These are phyloP conservation scores for Pseudorectes ferrugineus DNA, from an alignment of 2,113 vertebrate genomes.

Conservation along the genomic window DNA sequence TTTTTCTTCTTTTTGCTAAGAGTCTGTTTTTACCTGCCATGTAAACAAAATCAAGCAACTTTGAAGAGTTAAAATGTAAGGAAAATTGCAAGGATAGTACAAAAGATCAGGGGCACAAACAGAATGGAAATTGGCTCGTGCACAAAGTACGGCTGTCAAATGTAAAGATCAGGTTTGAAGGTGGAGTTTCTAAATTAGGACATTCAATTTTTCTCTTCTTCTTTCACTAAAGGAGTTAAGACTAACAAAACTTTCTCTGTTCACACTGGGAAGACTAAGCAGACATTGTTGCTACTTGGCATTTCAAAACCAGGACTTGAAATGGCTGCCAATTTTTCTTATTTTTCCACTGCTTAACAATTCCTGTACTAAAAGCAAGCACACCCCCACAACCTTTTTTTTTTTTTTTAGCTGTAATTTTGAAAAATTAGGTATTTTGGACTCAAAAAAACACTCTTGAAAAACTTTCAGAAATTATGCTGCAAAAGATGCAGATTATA, in stretches of 20 bases:
- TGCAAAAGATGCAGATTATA: neutral
- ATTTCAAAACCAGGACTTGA: neutral
- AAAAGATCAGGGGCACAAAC: neutral
- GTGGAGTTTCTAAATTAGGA: neutral
- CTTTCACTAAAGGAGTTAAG: neutral
- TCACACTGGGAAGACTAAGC: neutral
- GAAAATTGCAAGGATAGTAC: neutral
- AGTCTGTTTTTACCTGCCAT: neutral
- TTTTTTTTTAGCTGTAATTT: neutral
- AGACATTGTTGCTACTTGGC: neutral
- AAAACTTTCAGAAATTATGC: neutral
- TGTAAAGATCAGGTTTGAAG: neutral
- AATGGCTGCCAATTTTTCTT: neutral
- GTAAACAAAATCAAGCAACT: neutral
- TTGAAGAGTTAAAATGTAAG: neutral
- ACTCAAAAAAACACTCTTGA: neutral
- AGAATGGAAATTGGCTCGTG: neutral
- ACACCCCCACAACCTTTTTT: rapidly evolving
- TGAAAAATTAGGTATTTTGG: neutral
- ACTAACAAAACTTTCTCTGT: neutral
- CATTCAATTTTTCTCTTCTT: neutral
- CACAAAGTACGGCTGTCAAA: neutral
- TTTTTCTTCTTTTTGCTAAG: neutral
- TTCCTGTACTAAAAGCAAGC: neutral
- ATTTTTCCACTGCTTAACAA: neutral